Percentiles rank a stretch among this genome's conserved stretches.
phyloP scores from a whole-genome alignment of 1,140 invertebrate genomes.

The Arctopsyche grandis region DNA sequence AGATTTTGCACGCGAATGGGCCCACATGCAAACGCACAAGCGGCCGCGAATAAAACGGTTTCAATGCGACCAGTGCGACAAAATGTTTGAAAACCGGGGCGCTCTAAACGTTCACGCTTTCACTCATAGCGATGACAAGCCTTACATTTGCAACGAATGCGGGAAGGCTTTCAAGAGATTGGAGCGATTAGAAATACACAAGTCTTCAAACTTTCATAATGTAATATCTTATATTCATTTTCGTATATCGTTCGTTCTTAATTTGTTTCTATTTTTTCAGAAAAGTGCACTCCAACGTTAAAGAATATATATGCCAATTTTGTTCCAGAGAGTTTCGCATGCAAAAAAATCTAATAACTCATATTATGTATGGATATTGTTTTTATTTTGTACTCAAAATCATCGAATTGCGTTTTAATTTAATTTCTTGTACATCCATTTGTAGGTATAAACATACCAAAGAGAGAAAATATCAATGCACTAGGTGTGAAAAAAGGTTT shows the following conservation, averaged over 20 bases:
- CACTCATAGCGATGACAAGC: constrained; percentile 38
- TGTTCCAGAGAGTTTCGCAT: constrained; percentile 46
- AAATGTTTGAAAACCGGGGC: constrained; percentile 38
- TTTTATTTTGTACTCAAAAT: too few relatives aligned
- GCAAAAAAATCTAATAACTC: constrained; percentile 45
- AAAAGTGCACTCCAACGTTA: constrained; percentile 42
- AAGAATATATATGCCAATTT: constrained; percentile 51
- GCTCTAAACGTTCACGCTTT: constrained; percentile 35
- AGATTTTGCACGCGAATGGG: constrained; percentile 50
- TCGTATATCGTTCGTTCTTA: background rate
- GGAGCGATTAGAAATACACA: constrained; percentile 40
- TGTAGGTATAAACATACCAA: constrained; percentile 50
- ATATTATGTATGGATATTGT: constrained; percentile 45
- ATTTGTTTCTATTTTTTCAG: constrained; percentile 42
- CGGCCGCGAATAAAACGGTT: constrained; percentile 35
- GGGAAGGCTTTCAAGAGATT: constrained; percentile 44
- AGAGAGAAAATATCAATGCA: constrained; percentile 47
- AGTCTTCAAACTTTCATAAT: constrained; percentile 31
- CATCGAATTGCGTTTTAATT: too few relatives aligned
- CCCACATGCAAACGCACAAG: constrained; percentile 54
- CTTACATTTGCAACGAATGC: constrained; percentile 47
- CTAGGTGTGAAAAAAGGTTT: constrained; percentile 48
- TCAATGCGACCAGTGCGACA: constrained; percentile 47
- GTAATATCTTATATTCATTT: background rate
- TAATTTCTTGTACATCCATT: too few relatives aligned